Evolutionary conservation across 2,113 vertebrate genomes (phyloP).

Genomic region (Sorex araneus): DNA sequence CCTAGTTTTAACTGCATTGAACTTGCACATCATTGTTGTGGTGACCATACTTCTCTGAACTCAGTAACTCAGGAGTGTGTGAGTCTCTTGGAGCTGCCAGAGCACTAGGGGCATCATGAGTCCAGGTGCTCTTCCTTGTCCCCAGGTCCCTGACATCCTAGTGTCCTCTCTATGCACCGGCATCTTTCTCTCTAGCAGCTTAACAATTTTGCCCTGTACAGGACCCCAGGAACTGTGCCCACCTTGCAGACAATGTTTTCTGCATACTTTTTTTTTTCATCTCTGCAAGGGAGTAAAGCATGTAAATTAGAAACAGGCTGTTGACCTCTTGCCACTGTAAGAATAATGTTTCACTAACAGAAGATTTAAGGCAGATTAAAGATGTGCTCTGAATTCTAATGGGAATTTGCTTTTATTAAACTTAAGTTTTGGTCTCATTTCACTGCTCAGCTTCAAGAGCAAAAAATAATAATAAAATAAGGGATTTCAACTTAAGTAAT

Average conservation of each 20-base stretch:
- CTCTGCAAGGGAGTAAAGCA: slow-evolving; percentile 38
- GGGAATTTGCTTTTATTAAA: slow-evolving; percentile 76
- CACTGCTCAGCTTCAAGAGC: slow-evolving; percentile 70
- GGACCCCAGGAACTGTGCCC: not conserved
- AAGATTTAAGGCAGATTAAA: slow-evolving; percentile 45
- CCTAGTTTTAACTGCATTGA: too few species aligned
- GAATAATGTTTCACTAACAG: slow-evolving; percentile 46
- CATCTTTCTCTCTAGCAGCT: not conserved
- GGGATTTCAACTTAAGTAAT: slow-evolving; percentile 78
- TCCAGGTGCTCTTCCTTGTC: not conserved
- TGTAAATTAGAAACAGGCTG: slow-evolving; percentile 74
- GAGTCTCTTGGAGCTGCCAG: accelerated
- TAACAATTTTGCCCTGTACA: not conserved
- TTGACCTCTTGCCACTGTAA: slow-evolving; percentile 13
- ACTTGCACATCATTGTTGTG: too few species aligned
- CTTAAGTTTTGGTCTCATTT: slow-evolving; percentile 72
- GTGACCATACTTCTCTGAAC: accelerated
- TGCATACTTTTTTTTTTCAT: slow-evolving; percentile 22
- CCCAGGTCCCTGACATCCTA: not conserved
- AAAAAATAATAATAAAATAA: slow-evolving; percentile 59
- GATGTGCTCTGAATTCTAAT: slow-evolving; percentile 54
- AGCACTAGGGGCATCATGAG: not conserved
- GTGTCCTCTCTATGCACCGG: accelerated
- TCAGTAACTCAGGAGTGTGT: accelerated
- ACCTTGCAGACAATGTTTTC: slow-evolving; percentile 35